Evolutionary conservation across 1,140 invertebrate genomes (phyloP), one percentile per base, ranked within the genome.

Genomic region (Brachionus angularis): DNA sequence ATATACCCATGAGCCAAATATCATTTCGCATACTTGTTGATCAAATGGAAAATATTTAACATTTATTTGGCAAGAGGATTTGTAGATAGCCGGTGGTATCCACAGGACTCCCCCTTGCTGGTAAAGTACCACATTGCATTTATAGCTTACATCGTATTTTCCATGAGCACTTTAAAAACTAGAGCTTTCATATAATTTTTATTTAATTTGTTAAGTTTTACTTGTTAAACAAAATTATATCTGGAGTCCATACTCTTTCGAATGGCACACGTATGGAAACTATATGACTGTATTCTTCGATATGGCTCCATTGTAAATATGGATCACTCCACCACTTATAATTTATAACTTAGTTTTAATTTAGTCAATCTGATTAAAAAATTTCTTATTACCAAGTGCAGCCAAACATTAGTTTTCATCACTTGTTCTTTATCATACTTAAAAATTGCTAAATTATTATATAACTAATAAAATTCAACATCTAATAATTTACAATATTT

Each of bases 141-240:
- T 94, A 82, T 96, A 98, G 72, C 93, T 78, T 27, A 81, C 80
- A 73, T 82, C 81, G 73, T 82, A 83, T 12, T 82, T 82, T 3
- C 79, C 79, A 74, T 80, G 79, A 55, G 79, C 79, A 74, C 79
- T 80, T 52, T 5, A 49, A 49, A 49, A 62, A 5, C 47, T 31
- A 25, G n/a, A 8, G 61, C 27, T 61, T 7, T 23, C 7, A 44
- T 18, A 25, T 44, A 50, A 70, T 49, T 31, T 71, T 49, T n/a
- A 58, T n/a, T n/a, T n/a, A n/a, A n/a, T n/a, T n/a, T n/a, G n/a
- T n/a, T 8, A 44, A 69, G 33, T 86, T 88, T 87, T 86, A 97
- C 94, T 98, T 99, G 85, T 99, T 99, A 82, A 98, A 98, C 39
- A 99, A 86, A 33, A 98, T 96, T 76, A 99, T 96, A 81, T 99